phyloP scores from a whole-genome alignment of 2,888 invertebrate genomes.

The Plemyria rubiginata region DNA sequence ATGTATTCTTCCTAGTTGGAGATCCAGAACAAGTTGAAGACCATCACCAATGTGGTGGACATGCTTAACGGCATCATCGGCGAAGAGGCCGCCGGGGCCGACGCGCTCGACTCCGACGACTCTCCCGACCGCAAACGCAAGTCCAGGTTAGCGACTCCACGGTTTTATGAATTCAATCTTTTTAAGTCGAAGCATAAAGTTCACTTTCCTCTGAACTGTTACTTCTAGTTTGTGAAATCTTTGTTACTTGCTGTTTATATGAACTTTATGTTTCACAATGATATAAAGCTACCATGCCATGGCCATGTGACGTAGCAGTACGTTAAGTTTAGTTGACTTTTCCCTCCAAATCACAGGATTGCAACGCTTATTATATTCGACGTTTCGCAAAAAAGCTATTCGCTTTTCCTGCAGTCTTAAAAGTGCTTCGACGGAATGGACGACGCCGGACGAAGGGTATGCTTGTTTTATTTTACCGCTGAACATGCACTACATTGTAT shows the following conservation, averaged over 20 bases:
- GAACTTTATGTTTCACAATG: constrained; percentile 27
- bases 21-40: constrained; percentile 91
- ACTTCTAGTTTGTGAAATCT: constrained; percentile 14
- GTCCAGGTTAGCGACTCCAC: constrained; percentile 64
- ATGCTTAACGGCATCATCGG: constrained; percentile 94
- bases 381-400: constrained; percentile 28
- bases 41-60: constrained; percentile 94
- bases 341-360: constrained; percentile 53
- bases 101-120: constrained; percentile 56
- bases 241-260: constrained; percentile 22
- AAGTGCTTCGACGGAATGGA: constrained; percentile 23
- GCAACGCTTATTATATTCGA: constrained; percentile 46
- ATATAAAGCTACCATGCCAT: constrained; percentile 2
- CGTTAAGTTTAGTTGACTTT: constrained; percentile 45
- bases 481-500: constrained; percentile 16
- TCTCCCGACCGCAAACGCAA: constrained; percentile 69
- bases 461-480: constrained; percentile 20
- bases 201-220: constrained; percentile 16
- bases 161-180: constrained; percentile 11
- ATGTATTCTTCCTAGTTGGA: constrained; percentile 84
- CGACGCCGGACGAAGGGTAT: constrained; percentile 9
- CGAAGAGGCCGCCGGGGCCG: constrained; percentile 82
- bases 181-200: constrained; percentile 35
- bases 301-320: constrained; percentile 20
- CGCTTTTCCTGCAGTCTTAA: constrained; percentile 26